Evolutionary conservation across 2,113 vertebrate species (phyloP).

Genomic region (Labeo catla): DNA sequence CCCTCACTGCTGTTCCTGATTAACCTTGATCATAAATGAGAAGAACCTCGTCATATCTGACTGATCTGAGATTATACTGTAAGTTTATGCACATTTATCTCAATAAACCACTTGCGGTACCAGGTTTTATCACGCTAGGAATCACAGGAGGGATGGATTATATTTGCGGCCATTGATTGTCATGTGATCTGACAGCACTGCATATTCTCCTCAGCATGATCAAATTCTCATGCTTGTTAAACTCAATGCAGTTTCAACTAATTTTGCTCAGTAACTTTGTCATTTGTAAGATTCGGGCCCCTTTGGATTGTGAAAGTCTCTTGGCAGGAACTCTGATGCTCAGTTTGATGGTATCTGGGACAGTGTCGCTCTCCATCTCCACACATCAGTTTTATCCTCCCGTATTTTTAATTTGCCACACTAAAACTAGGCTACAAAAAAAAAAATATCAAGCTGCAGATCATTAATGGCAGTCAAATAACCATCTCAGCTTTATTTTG

Average conservation of each 20-base stretch:
- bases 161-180: slow-evolving; percentile 65
- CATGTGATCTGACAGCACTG: slow-evolving; percentile 62
- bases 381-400: background rate
- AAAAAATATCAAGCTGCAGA: background rate
- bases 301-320: background rate
- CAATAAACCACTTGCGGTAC: background rate
- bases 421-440: slow-evolving; percentile 14
- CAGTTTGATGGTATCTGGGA: slow-evolving; percentile 16
- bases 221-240: slow-evolving; percentile 1
- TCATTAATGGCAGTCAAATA: background rate
- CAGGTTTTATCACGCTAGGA: background rate
- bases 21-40: no score
- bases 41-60: background rate
- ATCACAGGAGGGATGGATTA: background rate
- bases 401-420: background rate
- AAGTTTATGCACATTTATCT: background rate
- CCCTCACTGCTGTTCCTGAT: background rate
- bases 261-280: slow-evolving; percentile 11
- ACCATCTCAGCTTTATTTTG: background rate
- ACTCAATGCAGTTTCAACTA: background rate
- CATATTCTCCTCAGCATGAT: slow-evolving; percentile 30
- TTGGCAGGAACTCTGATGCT: background rate
- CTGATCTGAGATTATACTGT: background rate
- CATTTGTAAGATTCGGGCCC: background rate
- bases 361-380: background rate